Evolutionary conservation across 2,888 invertebrate species (phyloP), one percentile per base, ranked within the genome.

Genomic region (Lycophotia porphyrea): DNA sequence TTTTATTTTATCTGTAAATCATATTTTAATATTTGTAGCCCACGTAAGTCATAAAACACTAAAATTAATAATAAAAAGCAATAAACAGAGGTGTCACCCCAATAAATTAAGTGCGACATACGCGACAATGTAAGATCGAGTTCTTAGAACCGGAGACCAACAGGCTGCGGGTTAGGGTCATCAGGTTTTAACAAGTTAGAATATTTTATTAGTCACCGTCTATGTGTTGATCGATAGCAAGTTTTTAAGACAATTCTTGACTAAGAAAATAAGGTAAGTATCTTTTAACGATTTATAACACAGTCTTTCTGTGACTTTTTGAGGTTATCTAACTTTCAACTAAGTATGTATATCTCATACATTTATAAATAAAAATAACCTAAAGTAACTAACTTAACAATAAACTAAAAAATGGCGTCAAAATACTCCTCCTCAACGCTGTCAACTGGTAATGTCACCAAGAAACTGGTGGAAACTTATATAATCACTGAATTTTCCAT

Each of bases 121-220:
- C 80, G 90, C 91, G 92, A 94, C 93, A 94, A 91, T 92, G 93
- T 94, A 90, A 89, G 89, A 85, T 77, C 81, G 81, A 80, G 78
- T 94, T 93, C 93, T 91, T 82, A 91, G 92, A 93, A 93, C 81
- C 76, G 76, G 78, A 77, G 39, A 61, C 80, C 70, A 77, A 67
- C 72, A 44, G 61, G 60, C 47, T 71, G 24, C 34, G 24, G n/a
- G 1, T 47, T 80, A 88, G 88, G 88, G 88, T 76, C 75, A 74
- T 15, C 85, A 82, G 0, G n/a, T 67, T 64, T 64, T 21, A 18
- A 1, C 0, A 36, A 52, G 15, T n/a, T 21, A 18, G 15, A 34
- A 34, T 42, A 61, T 24, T 61, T 21, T 31, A 27, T 13, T 15
- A 24, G 18, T 24, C 9, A 64, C 1, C 11, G 9, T 42, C 21